Evolutionary conservation across 2,797 vertebrate genomes (phyloP).

Genomic region (Argyrosomus regius): DNA sequence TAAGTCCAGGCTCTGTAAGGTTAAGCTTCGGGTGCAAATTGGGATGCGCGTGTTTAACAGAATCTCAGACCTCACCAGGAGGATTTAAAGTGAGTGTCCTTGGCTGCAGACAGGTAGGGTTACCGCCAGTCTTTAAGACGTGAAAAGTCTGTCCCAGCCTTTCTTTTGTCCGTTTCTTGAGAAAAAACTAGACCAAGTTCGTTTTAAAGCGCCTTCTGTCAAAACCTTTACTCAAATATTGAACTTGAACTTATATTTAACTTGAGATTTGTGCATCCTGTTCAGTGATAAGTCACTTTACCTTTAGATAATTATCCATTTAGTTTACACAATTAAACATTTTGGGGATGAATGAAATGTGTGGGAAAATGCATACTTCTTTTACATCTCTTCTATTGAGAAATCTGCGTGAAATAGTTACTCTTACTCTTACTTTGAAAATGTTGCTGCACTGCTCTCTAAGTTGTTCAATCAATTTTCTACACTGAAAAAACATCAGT

Average conservation of each 20-base stretch:
- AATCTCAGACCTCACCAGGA: constrained; percentile 11
- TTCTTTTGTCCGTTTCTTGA: not conserved
- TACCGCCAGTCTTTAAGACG: not conserved
- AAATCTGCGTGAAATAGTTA: not conserved
- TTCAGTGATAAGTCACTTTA: not conserved
- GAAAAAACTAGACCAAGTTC: not conserved
- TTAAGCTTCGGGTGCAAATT: constrained; percentile 30
- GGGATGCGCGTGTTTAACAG: constrained; percentile 6
- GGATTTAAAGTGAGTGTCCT: constrained; percentile 37
- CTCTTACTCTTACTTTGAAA: not conserved
- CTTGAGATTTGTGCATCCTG: not conserved
- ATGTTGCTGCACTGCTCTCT: not conserved
- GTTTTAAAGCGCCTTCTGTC: not conserved
- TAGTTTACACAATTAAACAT: not conserved
- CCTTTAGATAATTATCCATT: not conserved
- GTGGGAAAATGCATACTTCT: not conserved
- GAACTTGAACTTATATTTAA: not conserved
- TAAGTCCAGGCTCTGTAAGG: constrained; percentile 19
- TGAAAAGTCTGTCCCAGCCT: not conserved
- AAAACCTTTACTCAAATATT: not conserved
- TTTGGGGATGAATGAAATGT: not conserved
- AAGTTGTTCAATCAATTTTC: not conserved
- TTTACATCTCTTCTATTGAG: not conserved
- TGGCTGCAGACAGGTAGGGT: constrained; percentile 25
- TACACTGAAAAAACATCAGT: not conserved